phyloP scores from a whole-genome alignment of 1,140 invertebrate genomes.

The Sarcophaga peregrina region DNA sequence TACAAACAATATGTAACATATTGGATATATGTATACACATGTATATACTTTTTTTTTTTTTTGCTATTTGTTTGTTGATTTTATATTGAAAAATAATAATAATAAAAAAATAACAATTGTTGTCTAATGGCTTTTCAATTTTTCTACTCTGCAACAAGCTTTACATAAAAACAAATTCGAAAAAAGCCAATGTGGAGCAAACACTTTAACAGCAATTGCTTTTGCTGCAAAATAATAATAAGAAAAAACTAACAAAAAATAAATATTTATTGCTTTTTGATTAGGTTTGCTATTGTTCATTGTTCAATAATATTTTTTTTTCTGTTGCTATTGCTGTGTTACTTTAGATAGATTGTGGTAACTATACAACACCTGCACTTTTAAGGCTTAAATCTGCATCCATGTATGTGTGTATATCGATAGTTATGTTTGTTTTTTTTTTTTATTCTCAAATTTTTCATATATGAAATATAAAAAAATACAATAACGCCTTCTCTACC shows the following conservation, averaged over 20 bases:
- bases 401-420: too few relatives aligned
- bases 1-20: background rate
- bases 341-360: slow-evolving; percentile 6
- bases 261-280: slow-evolving; percentile 28
- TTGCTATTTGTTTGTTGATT: background rate
- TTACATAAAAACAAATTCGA: background rate
- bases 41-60: too few relatives aligned
- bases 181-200: background rate
- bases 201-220: slow-evolving; percentile 3
- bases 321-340: background rate
- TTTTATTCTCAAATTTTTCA: too few relatives aligned
- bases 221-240: background rate
- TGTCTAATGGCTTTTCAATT: slow-evolving; percentile 18
- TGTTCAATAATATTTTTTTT: slow-evolving; percentile 18
- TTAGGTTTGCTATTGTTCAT: slow-evolving; percentile 14
- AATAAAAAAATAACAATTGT: background rate
- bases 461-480: background rate
- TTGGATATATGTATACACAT: background rate
- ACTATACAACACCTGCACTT: slow-evolving; percentile 29
- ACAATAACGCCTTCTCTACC: background rate
- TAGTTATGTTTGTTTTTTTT: background rate
- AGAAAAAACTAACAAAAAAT: background rate
- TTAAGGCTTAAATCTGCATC: slow-evolving; percentile 15
- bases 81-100: background rate
- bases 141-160: background rate